A percentile compares a stretch with the other conserved stretches of the same genome.
phyloP scores from a whole-genome alignment of 2,113 vertebrate species.

The Eulacestoma nigropectus region DNA sequence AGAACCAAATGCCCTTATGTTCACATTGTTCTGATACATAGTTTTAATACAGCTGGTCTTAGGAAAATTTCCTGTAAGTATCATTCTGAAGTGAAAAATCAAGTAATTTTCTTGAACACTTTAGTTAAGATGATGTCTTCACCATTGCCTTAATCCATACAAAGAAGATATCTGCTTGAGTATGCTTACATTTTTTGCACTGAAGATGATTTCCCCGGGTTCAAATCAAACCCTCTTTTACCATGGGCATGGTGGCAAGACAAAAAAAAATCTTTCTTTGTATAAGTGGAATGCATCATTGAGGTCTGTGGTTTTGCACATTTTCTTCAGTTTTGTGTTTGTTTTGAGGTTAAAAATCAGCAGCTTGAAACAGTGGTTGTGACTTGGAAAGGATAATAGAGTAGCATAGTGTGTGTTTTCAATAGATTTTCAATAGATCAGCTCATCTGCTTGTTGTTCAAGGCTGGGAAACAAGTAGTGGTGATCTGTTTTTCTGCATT shows the following conservation, averaged over 20 bases:
- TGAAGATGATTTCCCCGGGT: background rate
- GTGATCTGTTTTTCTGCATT: background rate
- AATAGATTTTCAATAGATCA: background rate
- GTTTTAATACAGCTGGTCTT: background rate
- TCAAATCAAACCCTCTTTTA: background rate
- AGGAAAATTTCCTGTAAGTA: background rate
- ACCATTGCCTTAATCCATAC: background rate
- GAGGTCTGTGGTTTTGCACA: background rate
- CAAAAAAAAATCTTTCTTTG: background rate
- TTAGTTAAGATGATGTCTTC: background rate
- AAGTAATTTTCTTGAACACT: background rate
- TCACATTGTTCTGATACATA: background rate
- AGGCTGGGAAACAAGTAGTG: background rate
- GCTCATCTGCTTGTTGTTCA: background rate
- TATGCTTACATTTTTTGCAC: background rate
- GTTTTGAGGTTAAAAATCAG: background rate
- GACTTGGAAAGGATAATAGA: background rate
- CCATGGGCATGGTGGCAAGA: accelerated
- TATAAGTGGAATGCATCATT: background rate
- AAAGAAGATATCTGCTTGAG: background rate
- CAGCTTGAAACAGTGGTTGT: background rate
- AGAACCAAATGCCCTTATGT: background rate
- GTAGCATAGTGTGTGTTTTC: background rate
- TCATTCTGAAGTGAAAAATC: background rate
- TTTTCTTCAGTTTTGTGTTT: background rate